Conservation (phyloP, 2,888 invertebrate species). For the Diogma glabrata region DNA sequence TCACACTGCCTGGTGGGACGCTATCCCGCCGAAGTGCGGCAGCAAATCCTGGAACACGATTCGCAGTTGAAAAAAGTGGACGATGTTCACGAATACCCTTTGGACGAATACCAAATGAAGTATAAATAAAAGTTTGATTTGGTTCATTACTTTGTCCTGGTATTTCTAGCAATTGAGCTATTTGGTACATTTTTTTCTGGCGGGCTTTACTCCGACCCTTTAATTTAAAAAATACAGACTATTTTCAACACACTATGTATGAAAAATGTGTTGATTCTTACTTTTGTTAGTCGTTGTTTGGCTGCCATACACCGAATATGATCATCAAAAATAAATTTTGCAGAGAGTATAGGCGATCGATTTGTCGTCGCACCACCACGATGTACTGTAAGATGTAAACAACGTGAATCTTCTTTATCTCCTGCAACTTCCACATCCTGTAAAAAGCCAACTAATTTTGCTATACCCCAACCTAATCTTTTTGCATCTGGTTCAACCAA, state of each 20-base stretch:
- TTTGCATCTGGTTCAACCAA: constrained; percentile 94
- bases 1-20: constrained; percentile 26
- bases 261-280: constrained; percentile 24
- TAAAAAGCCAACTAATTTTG: constrained; percentile 88
- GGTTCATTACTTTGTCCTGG: constrained; percentile 37
- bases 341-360: constrained; percentile 67
- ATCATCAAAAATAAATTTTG: constrained; percentile 96
- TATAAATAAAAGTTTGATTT: constrained; percentile 28
- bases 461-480: constrained; percentile 93
- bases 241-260: not conserved
- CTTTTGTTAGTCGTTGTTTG: constrained; percentile 77
- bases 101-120: constrained; percentile 30
- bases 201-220: constrained; percentile 86
- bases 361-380: constrained; percentile 57
- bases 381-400: constrained; percentile 87
- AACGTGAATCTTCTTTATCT: constrained; percentile 93
- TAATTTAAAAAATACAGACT: too few species aligned
- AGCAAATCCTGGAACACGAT: constrained; percentile 45
- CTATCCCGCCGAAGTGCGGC: constrained; percentile 42
- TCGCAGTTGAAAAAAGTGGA: constrained; percentile 40
- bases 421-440: constrained; percentile 93
- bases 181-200: constrained; percentile 94
- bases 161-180: constrained; percentile 82
- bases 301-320: constrained; percentile 99
- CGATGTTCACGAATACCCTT: constrained; percentile 36